These are phyloP conservation scores for Epizoanthus fatuus DNA, from an alignment of 92 coral and sea anemone species.

Conservation along the genomic window DNA sequence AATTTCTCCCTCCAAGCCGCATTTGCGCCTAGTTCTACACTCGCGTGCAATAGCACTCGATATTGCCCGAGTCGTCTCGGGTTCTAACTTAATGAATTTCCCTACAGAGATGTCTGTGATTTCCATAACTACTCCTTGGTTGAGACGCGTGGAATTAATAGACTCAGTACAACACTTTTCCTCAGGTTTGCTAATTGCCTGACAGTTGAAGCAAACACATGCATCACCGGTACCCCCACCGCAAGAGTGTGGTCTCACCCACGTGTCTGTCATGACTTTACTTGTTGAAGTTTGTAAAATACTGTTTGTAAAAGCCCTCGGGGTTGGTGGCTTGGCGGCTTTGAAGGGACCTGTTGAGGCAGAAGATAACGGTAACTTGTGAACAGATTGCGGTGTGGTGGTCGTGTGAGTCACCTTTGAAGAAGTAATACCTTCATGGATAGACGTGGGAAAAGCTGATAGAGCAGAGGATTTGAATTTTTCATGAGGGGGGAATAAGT, in stretches of 20 bases:
- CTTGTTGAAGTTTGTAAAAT: not conserved
- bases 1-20: slow-evolving; percentile 5
- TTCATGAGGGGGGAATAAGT: slow-evolving; percentile 29
- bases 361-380: slow-evolving; percentile 45
- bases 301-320: slow-evolving; percentile 30
- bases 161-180: slow-evolving; percentile 73
- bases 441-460: slow-evolving; percentile 28
- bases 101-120: not conserved
- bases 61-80: not conserved
- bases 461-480: slow-evolving; percentile 35
- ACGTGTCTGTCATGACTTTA: slow-evolving; percentile 17
- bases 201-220: slow-evolving; percentile 86
- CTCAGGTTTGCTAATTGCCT: slow-evolving; percentile 43
- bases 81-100: slow-evolving; percentile 8
- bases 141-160: slow-evolving; percentile 21
- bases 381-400: slow-evolving; percentile 21
- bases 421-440: slow-evolving; percentile 40
- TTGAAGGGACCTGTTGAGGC: slow-evolving; percentile 41
- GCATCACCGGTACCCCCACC: slow-evolving; percentile 37
- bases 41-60: slow-evolving; percentile 31
- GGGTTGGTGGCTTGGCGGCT: slow-evolving; percentile 20
- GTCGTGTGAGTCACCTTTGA: slow-evolving; percentile 32
- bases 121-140: slow-evolving; percentile 41
- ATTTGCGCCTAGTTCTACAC: not conserved
- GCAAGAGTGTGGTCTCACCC: slow-evolving; percentile 23